Conservation (phyloP, 2,888 invertebrate species). For the Papilio demoleus region DNA sequence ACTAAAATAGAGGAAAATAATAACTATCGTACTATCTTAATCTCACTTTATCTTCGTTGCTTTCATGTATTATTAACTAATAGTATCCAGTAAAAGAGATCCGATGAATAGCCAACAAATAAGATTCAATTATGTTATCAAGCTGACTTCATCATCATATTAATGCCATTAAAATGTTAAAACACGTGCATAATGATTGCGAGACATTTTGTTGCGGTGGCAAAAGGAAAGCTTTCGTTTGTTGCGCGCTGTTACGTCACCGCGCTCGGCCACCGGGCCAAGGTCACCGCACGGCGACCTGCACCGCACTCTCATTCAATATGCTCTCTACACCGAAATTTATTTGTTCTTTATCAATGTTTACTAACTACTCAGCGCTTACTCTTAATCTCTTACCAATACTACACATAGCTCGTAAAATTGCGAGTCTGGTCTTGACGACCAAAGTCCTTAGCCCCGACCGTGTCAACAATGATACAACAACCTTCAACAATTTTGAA, state of each 20-base stretch:
- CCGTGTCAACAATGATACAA: too few species aligned
- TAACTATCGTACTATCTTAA: too few species aligned
- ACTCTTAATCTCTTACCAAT: not conserved
- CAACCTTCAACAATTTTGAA: too few species aligned
- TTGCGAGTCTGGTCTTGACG: not conserved
- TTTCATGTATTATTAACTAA: too few species aligned
- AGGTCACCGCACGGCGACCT: not conserved
- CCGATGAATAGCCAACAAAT: too few species aligned
- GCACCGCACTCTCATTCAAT: not conserved
- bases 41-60: too few species aligned
- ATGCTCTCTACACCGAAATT: not conserved
- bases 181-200: conserved; percentile 35
- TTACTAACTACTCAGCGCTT: too few species aligned
- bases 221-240: conserved; percentile 35
- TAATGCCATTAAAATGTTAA: conserved; percentile 12
- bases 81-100: too few species aligned
- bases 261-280: conserved; percentile 2
- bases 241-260: not conserved
- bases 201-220: conserved; percentile 6
- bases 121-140: too few species aligned
- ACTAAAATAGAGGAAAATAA: not conserved
- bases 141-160: not conserved
- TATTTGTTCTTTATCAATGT: not conserved
- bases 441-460: too few species aligned
- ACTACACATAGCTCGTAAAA: not conserved